Evolutionary conservation across 1,140 invertebrate genomes (phyloP), one percentile per base, ranked within the genome.

Genomic region (Drosophila aff.): DNA sequence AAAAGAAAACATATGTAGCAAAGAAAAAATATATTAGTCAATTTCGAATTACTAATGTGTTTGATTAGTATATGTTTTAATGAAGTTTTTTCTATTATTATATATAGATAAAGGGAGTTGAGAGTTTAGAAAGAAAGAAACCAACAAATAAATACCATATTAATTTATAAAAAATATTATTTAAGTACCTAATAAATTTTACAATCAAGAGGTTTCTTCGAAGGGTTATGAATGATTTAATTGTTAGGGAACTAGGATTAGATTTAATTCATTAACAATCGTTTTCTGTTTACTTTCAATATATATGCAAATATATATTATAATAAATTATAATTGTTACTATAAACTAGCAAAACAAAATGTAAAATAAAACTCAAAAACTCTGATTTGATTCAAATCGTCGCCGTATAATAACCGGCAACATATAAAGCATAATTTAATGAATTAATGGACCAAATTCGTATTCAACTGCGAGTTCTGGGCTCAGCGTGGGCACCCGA

Each of bases 351-450:
- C 3, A 49, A 49, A 28, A 44, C 18, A 11, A 44, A 44, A 18
- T 18, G 4, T 44, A 44, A 21, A 11, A 44, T 11, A 44, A 38
- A 38, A 1, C 23, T 6, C 18, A 10, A 15, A 28, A 28, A 26
- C 47, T 49, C 23, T n/a, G 36, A 18, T 26, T 36, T 52, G 0
- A 13, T 41, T 55, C n/a, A 63, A 46, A 44, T 79, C 44, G 53
- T 46, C 58, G 55, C 43, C 4, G 18, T 33, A 49, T 21, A 28
- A 61, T 38, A 60, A 33, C 21, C 23, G 47, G 36, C 36, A 61
- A 73, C 40, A 79, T 72, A 82, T 85, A 87, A 87, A 85, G 63
- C 66, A 87, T 87, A 83, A 80, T 87, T 86, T 82, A 87, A 86
- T 89, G 69, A 89, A 89, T 80, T 80, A 74, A 78, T 71, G 18